Conservation (phyloP, 2,888 invertebrate species). For the Caenorhabditis panamensis region DNA sequence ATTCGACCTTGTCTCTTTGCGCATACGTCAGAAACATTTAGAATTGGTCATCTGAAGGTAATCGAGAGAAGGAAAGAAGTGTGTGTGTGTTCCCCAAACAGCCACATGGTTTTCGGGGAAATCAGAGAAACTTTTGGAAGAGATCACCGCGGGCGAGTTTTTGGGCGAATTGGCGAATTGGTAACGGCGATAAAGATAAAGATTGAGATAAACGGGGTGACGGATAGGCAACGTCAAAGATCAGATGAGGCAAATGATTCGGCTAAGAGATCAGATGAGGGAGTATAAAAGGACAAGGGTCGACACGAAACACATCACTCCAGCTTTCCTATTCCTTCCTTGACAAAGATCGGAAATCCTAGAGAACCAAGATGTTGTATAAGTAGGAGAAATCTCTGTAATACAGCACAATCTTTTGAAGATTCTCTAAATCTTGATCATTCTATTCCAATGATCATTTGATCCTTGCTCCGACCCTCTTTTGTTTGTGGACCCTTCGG, state of each 20-base stretch:
- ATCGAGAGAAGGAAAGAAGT: constrained; percentile 1
- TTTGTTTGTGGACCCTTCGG: no score
- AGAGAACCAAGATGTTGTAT: no score
- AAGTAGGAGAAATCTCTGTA: no score
- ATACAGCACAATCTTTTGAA: neutral
- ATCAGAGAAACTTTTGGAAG: constrained; percentile 22
- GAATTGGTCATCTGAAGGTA: constrained; percentile 48
- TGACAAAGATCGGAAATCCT: no score
- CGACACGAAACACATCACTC: constrained; percentile 13
- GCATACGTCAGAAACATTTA: constrained; percentile 36
- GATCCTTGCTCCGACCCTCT: neutral
- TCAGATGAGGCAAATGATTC: constrained; percentile 16
- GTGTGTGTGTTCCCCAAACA: constrained; percentile 51
- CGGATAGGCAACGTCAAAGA: constrained; percentile 28
- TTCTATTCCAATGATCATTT: no score
- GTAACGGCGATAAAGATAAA: constrained; percentile 15
- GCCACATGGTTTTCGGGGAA: constrained; percentile 21
- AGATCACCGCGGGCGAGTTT: constrained; percentile 8
- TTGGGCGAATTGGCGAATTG: constrained; percentile 37
- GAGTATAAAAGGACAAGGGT: constrained; percentile 24
- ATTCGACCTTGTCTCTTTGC: constrained; percentile 9
- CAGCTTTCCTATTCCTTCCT: constrained; percentile 5
- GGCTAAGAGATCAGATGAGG: constrained; percentile 34
- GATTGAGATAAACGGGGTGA: constrained; percentile 4
- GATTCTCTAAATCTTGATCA: no score